Conservation (phyloP, 2,888 invertebrate species). For the Apamea sordens region DNA sequence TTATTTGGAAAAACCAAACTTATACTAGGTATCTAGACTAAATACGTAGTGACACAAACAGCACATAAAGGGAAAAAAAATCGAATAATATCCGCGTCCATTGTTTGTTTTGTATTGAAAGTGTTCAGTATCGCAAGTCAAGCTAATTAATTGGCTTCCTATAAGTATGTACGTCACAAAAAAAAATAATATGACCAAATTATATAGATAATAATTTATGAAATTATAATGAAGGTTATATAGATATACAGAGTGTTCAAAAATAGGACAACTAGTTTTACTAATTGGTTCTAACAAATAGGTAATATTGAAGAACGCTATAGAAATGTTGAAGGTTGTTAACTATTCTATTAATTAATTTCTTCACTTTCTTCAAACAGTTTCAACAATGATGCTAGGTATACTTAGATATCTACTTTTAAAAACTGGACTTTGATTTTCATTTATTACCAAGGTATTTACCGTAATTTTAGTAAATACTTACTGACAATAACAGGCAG, state of each 20-base stretch:
- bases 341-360: too few species aligned
- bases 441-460: not conserved
- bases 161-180: constrained; percentile 31
- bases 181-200: constrained; percentile 31
- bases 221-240: constrained; percentile 37
- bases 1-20: constrained; percentile 24
- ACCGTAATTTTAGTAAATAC: not conserved
- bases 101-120: constrained; percentile 22
- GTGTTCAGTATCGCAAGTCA: constrained; percentile 6
- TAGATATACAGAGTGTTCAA: constrained; percentile 2
- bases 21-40: constrained; percentile 7
- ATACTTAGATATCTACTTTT: not conserved
- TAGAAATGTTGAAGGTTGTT: too few species aligned
- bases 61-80: constrained; percentile 14
- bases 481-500: not conserved
- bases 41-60: constrained; percentile 6
- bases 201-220: constrained; percentile 38
- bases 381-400: not conserved
- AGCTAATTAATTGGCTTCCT: constrained; percentile 38
- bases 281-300: not conserved
- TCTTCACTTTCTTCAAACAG: not conserved
- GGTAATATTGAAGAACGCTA: not conserved
- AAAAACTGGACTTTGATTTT: not conserved
- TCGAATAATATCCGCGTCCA: constrained; percentile 16
- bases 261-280: not conserved